Evolutionary conservation across 2,888 invertebrate species (phyloP).

Genomic region (Gerris lacustris): DNA sequence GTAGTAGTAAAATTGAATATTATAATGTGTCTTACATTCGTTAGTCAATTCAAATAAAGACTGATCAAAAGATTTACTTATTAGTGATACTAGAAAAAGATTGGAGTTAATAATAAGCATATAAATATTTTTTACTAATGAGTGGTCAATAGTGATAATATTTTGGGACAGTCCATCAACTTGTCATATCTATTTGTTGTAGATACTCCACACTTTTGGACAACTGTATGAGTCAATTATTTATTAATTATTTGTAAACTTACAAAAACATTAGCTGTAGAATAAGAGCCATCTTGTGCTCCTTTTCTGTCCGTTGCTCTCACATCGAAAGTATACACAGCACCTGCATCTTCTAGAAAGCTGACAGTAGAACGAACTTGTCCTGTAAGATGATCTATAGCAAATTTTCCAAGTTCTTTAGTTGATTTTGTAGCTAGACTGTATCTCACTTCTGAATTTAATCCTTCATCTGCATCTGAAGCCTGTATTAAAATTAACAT

Average conservation of each 20-base stretch:
- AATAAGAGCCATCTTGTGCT: constrained; percentile 67
- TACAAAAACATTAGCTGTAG: constrained; percentile 75
- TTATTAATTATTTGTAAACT: constrained; percentile 36
- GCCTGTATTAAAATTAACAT: constrained; percentile 42
- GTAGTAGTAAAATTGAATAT: too few relatives aligned
- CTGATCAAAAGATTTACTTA: too few relatives aligned
- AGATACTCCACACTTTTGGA: too few relatives aligned
- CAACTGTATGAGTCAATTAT: too few relatives aligned
- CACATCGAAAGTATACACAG: constrained; percentile 74
- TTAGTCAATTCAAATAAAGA: too few relatives aligned
- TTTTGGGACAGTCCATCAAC: too few relatives aligned
- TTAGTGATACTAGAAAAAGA: too few relatives aligned
- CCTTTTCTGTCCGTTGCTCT: constrained; percentile 73
- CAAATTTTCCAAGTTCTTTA: constrained; percentile 60
- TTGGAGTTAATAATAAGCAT: too few relatives aligned
- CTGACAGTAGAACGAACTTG: constrained; percentile 60
- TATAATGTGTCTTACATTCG: too few relatives aligned
- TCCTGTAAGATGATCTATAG: constrained; percentile 63
- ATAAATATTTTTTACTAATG: too few relatives aligned
- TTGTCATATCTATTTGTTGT: too few relatives aligned
- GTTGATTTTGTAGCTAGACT: constrained; percentile 52
- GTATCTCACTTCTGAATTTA: constrained; percentile 68
- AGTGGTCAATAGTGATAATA: too few relatives aligned
- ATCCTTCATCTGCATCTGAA: constrained; percentile 57
- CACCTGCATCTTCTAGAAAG: constrained; percentile 55